These are phyloP conservation scores for Electrona antarctica DNA, from an alignment of 2,113 vertebrate species.

Conservation along the genomic window DNA sequence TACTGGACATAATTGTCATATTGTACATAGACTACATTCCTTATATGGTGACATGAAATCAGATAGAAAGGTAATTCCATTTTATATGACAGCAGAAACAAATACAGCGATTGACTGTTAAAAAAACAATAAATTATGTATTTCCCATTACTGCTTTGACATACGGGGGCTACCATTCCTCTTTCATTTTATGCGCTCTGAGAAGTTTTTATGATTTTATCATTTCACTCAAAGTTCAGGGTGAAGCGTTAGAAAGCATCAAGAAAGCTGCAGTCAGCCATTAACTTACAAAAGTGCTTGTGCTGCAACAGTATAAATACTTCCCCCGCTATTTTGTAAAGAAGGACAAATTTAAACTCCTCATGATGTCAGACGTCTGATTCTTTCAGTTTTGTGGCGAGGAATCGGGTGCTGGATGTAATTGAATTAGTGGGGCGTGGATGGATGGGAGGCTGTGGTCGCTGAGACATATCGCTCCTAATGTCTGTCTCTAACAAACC, in stretches of 20 bases:
- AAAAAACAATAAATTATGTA: slow-evolving; percentile 21
- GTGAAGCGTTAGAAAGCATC: slow-evolving; percentile 56
- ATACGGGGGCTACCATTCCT: slow-evolving; percentile 19
- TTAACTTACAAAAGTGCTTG: slow-evolving; percentile 70
- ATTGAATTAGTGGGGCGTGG: slow-evolving; percentile 71
- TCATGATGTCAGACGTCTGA: slow-evolving; percentile 34
- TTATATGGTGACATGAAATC: not conserved
- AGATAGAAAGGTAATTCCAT: not conserved
- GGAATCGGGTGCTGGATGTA: slow-evolving; percentile 54
- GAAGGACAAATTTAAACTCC: slow-evolving; percentile 57
- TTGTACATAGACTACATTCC: not conserved
- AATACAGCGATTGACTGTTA: slow-evolving; percentile 6
- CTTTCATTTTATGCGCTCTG: slow-evolving; percentile 44
- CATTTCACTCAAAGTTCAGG: slow-evolving; percentile 63
- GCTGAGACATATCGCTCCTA: slow-evolving; percentile 58
- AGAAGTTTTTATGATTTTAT: slow-evolving; percentile 55
- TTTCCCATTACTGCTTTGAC: slow-evolving; percentile 1
- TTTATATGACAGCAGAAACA: slow-evolving; percentile 1
- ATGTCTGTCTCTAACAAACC: slow-evolving; percentile 61
- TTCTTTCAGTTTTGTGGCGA: slow-evolving; percentile 44
- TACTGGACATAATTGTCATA: not conserved
- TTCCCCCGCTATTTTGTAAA: slow-evolving; percentile 54
- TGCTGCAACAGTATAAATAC: slow-evolving; percentile 65
- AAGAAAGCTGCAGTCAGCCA: slow-evolving; percentile 67
- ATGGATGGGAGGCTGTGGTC: slow-evolving; percentile 60